phyloP scores from a whole-genome alignment of 2,113 vertebrate species.

The Sturnira hondurensis region DNA sequence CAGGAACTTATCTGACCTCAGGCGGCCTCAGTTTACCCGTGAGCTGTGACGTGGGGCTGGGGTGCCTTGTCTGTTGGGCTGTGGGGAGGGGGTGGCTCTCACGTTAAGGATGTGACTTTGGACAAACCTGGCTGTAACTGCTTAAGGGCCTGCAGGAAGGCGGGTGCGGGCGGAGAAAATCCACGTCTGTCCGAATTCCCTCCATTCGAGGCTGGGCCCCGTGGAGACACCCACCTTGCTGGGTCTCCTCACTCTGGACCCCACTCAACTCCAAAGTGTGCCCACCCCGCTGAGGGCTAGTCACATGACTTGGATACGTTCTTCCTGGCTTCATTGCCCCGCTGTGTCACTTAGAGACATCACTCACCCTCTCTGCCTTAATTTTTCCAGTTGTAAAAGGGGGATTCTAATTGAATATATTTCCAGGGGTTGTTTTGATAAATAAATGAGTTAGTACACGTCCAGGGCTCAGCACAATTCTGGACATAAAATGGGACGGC shows the following conservation, averaged over 20 bases:
- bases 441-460: not conserved
- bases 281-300: not conserved
- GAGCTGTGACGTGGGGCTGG: not conserved
- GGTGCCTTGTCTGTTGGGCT: not conserved
- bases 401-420: not conserved
- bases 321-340: rapidly evolving
- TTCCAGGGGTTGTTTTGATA: not conserved
- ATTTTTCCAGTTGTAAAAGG: not conserved
- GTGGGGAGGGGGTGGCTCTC: not conserved
- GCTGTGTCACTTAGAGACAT: not conserved
- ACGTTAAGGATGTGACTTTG: not conserved
- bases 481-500: not conserved
- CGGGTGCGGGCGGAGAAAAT: rapidly evolving
- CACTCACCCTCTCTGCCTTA: not conserved
- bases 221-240: rapidly evolving
- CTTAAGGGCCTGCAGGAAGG: not conserved
- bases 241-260: not conserved
- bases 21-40: not conserved
- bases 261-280: not conserved
- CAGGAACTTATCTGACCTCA: not conserved
- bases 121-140: not conserved
- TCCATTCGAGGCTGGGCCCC: not conserved
- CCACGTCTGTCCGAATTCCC: rapidly evolving
- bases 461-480: not conserved
- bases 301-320: rapidly evolving